A percentile compares a stretch with the other conserved stretches of the same genome.
Evolutionary conservation across 2,113 vertebrate species (phyloP).

Genomic region (Odontophorus gujanensis): DNA sequence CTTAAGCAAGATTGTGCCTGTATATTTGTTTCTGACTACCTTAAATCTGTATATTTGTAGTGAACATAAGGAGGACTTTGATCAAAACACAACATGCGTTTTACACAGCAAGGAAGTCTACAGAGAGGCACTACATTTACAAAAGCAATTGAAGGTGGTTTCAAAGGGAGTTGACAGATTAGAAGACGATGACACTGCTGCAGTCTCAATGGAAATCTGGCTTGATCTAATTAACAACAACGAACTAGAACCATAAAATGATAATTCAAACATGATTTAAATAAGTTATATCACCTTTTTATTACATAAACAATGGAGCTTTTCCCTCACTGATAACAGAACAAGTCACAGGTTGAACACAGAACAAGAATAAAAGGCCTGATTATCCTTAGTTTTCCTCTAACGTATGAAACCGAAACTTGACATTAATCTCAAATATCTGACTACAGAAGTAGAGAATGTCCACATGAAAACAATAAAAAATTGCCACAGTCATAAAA

Average conservation of each 20-base stretch:
- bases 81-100: conserved; percentile 73
- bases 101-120: conserved; percentile 70
- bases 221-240: conserved; percentile 72
- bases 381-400: background rate
- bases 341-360: conserved; percentile 5
- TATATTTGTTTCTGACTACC: conserved; percentile 48
- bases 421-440: background rate
- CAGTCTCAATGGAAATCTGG: conserved; percentile 63
- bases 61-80: conserved; percentile 70
- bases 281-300: conserved; percentile 33
- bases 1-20: conserved; percentile 20
- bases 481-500: background rate
- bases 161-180: conserved; percentile 73
- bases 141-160: conserved; percentile 73
- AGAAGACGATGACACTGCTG: conserved; percentile 67
- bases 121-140: conserved; percentile 64
- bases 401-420: background rate
- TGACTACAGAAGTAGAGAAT: background rate
- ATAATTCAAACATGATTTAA: conserved; percentile 62
- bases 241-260: conserved; percentile 36
- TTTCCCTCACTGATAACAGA: conserved; percentile 38
- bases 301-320: background rate
- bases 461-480: background rate
- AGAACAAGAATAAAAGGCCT: background rate
- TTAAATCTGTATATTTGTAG: conserved; percentile 56